Percentiles rank a stretch among this genome's conserved stretches.
Evolutionary conservation across 2,888 invertebrate species (phyloP).

Genomic region (Tryphoninae sp.): DNA sequence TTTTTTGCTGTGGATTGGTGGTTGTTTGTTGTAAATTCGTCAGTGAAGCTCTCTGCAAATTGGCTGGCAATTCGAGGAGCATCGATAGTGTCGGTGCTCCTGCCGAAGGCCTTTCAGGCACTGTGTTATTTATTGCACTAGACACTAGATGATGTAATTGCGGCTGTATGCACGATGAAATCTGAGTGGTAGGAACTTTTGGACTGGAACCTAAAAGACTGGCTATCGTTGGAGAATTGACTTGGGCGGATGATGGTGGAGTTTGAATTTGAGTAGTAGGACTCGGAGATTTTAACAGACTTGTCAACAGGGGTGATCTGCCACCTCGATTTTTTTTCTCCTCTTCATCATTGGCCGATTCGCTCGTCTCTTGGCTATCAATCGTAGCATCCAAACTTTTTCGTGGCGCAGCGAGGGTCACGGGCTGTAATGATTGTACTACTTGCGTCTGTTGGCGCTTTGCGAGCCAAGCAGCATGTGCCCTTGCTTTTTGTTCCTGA

Average conservation of each 20-base stretch:
- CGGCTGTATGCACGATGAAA: constrained; percentile 78
- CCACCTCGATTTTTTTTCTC: constrained; percentile 76
- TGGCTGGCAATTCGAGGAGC: constrained; percentile 84
- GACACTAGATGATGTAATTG: constrained; percentile 83
- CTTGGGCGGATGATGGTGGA: constrained; percentile 78
- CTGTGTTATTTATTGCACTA: constrained; percentile 80
- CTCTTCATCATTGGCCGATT: constrained; percentile 75
- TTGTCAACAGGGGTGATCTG: constrained; percentile 88
- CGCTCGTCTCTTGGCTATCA: constrained; percentile 68
- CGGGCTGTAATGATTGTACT: constrained; percentile 63
- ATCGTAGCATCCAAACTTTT: constrained; percentile 66
- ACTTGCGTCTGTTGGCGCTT: constrained; percentile 78
- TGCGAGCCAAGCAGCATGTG: constrained; percentile 78
- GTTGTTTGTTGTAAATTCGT: constrained; percentile 68
- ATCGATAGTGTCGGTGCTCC: constrained; percentile 90
- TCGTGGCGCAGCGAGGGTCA: constrained; percentile 66
- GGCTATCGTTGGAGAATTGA: constrained; percentile 83
- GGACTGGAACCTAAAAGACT: constrained; percentile 82
- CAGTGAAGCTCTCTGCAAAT: constrained; percentile 75
- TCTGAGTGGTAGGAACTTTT: constrained; percentile 73
- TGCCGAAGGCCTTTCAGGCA: constrained; percentile 84
- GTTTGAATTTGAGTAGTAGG: constrained; percentile 80
- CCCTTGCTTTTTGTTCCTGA: constrained; percentile 86
- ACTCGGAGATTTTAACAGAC: constrained; percentile 89
- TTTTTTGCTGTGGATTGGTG: constrained; percentile 64